Evolutionary conservation across 2,797 vertebrate genomes (phyloP), one percentile per base, ranked within the genome.

Genomic region (Eptatretus atami): DNA sequence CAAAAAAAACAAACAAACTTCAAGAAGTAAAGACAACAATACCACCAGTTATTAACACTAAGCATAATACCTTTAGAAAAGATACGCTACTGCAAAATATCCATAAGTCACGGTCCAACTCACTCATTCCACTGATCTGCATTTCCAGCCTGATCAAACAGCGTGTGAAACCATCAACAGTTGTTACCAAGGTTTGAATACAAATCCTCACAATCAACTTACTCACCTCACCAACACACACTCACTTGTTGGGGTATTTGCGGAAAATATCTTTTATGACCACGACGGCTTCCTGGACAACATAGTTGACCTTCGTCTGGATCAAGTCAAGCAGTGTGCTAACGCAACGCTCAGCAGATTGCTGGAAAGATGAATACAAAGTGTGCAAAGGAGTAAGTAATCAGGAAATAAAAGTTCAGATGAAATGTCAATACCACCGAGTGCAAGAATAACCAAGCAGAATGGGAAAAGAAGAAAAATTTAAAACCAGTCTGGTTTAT

Each of bases 281-380:
- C 15, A 79, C 78, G 11, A 79, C 78, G 2, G 78, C 78, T 61
- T 79, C 78, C 71, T 79, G 78, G 13, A 81, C 79, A 52, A 81
- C 78, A 2, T 80, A 81, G 70, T 81, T 81, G 55, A 81, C 79
- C 70, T 81, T 81, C 64, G 78, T 81, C 71, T 81, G 79, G 70
- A 81, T 81, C 68, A 81, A 75, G 67, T 81, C 78, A 25, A 80
- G 73, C 65, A 80, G 71, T 0, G 78, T 81, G 74, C 78, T 79
- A 53, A 80, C 79, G 12, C 79, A 81, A 61, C 77, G 78, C 67
- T 81, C 79, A 1, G 79, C 78, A 63, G 78, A 81, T 78, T 80
- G 79, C 79, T 79, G 66, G 2, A 11, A 31, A n/a, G 12, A 44
- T 8, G 31, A 44, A 44, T 44, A 44, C 31, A 44, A 44, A 8